These are phyloP conservation scores for Holothuria scabra DNA, from an alignment of 53 echinoderm and acorn worm genomes.

Conservation along the genomic window DNA sequence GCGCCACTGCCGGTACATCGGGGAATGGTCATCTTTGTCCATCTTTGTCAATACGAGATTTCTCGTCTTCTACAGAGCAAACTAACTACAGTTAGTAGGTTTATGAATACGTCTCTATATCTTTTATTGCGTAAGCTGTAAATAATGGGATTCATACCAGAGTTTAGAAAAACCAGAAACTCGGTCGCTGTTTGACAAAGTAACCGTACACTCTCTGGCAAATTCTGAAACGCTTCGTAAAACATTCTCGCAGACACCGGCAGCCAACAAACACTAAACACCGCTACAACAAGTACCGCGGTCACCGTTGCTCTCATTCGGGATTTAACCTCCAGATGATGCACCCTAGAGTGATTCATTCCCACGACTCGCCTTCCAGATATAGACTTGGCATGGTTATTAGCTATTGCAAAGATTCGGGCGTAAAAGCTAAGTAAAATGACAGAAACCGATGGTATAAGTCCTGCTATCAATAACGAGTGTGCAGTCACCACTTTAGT, in stretches of 20 bases:
- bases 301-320: slow-evolving; percentile 20
- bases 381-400: neutral
- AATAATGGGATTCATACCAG: slow-evolving; percentile 29
- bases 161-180: neutral
- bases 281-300: slow-evolving; percentile 5
- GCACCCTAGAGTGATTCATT: neutral
- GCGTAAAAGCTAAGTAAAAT: slow-evolving; percentile 5
- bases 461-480: neutral
- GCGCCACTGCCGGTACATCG: no score
- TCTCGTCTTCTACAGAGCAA: neutral
- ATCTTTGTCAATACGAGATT: no score
- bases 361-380: neutral
- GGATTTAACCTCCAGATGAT: neutral
- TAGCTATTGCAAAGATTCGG: slow-evolving; percentile 15
- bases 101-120: slow-evolving; percentile 1
- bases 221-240: neutral
- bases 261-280: slow-evolving; percentile 31
- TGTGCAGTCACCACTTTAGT: neutral
- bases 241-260: neutral
- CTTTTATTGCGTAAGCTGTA: slow-evolving; percentile 2
- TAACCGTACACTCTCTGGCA: neutral
- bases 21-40: no score
- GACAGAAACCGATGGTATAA: neutral
- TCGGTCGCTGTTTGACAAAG: slow-evolving; percentile 8
- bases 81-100: neutral